Evolutionary conservation across 2,797 vertebrate species (phyloP).

Genomic region (Gymnodraco acuticeps): DNA sequence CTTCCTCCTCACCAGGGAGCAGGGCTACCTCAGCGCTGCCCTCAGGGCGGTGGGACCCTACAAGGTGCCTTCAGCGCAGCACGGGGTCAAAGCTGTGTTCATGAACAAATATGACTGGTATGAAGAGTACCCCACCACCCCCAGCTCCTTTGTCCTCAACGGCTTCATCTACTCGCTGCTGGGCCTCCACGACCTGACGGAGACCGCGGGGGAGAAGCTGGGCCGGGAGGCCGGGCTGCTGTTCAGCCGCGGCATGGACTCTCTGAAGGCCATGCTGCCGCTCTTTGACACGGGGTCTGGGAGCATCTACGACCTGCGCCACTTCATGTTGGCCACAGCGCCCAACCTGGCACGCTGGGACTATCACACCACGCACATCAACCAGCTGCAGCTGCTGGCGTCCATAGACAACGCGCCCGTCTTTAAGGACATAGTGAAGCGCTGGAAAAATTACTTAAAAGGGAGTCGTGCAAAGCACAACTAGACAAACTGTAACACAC

Average conservation of each 20-base stretch:
- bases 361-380: slow-evolving; percentile 99
- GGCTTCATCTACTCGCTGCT: slow-evolving; percentile 98
- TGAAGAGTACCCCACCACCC: slow-evolving; percentile 97
- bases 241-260: slow-evolving; percentile 93
- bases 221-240: slow-evolving; percentile 90
- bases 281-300: slow-evolving; percentile 97
- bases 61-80: slow-evolving; percentile 92
- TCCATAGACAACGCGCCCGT: slow-evolving; percentile 91
- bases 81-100: slow-evolving; percentile 95
- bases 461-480: slow-evolving; percentile 98
- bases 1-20: slow-evolving; percentile 94
- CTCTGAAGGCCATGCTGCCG: slow-evolving; percentile 97
- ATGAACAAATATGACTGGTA: slow-evolving; percentile 98
- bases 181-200: slow-evolving; percentile 94
- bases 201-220: slow-evolving; percentile 91
- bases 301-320: slow-evolving; percentile 97
- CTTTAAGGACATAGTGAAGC: slow-evolving; percentile 93
- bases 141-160: slow-evolving; percentile 97
- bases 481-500: slow-evolving; percentile 75
- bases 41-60: slow-evolving; percentile 92
- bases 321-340: slow-evolving; percentile 94
- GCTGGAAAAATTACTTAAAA: slow-evolving; percentile 98
- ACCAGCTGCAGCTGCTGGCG: slow-evolving; percentile 96
- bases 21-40: slow-evolving; percentile 90
- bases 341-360: slow-evolving; percentile 99